Evolutionary conservation across 1,140 invertebrate species (phyloP).

Genomic region (Pantala flavescens): DNA sequence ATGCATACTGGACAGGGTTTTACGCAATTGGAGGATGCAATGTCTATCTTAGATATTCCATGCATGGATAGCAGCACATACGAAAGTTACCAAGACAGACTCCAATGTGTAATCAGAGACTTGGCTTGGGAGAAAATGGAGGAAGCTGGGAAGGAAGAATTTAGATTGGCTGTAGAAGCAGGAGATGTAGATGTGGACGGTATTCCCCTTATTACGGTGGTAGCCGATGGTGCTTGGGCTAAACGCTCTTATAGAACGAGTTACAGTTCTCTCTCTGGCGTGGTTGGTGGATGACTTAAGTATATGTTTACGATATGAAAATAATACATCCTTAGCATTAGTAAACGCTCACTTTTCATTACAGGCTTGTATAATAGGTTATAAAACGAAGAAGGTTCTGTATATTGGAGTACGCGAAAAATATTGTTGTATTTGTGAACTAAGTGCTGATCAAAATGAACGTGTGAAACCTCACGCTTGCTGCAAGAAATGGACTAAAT

Average conservation of each 20-base stretch:
- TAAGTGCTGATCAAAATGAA: too few relatives aligned
- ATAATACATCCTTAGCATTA: too few relatives aligned
- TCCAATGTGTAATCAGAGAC: slow-evolving; percentile 8
- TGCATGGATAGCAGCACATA: slow-evolving; percentile 18
- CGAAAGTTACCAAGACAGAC: slow-evolving; percentile 2
- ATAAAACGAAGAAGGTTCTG: too few relatives aligned
- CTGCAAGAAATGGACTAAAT: too few relatives aligned
- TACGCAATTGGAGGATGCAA: slow-evolving; percentile 16
- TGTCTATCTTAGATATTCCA: slow-evolving; percentile 14
- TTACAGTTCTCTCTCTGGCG: slow-evolving; percentile 29
- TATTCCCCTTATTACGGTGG: slow-evolving; percentile 29
- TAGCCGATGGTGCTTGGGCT: slow-evolving; percentile 29
- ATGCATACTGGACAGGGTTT: slow-evolving; percentile 14
- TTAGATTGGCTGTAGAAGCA: slow-evolving; percentile 15
- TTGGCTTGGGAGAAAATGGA: slow-evolving; percentile 11
- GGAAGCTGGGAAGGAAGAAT: slow-evolving; percentile 18
- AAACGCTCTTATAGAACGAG: slow-evolving; percentile 30
- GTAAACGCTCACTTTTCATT: too few relatives aligned
- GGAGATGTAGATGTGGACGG: slow-evolving; percentile 29
- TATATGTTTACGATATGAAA: too few relatives aligned
- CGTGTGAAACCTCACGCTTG: too few relatives aligned
- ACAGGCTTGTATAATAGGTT: too few relatives aligned
- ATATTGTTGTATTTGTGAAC: too few relatives aligned
- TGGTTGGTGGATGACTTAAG: too few relatives aligned
- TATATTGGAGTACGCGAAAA: too few relatives aligned